Evolutionary conservation across 2,113 vertebrate species (phyloP).

Genomic region (Acrocephalus arundinaceus): DNA sequence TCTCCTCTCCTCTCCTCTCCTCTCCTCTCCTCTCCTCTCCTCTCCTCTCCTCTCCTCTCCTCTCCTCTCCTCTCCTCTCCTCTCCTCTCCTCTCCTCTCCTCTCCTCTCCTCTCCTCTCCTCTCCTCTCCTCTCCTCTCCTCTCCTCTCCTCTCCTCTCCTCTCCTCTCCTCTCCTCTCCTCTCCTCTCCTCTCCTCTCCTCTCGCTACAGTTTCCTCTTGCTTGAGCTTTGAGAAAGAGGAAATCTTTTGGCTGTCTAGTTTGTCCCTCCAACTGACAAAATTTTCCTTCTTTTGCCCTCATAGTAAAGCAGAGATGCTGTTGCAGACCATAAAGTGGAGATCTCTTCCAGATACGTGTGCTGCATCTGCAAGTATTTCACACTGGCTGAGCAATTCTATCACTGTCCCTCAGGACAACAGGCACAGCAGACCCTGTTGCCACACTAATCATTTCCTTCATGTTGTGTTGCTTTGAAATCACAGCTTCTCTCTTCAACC

Average conservation of each 20-base stretch:
- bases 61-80: neutral
- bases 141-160: neutral
- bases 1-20: neutral
- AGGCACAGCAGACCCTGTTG: neutral
- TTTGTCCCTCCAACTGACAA: neutral
- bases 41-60: too few species aligned
- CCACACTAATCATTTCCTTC: neutral
- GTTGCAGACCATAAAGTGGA: neutral
- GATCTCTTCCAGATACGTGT: neutral
- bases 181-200: too few species aligned
- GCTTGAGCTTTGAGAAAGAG: neutral
- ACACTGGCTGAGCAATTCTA: fast-evolving
- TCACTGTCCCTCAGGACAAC: neutral
- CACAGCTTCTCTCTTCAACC: neutral
- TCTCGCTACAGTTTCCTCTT: neutral
- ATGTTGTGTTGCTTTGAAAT: neutral
- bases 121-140: too few species aligned
- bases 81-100: neutral
- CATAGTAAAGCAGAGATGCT: neutral
- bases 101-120: too few species aligned
- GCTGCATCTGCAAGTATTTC: neutral
- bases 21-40: neutral
- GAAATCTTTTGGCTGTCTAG: neutral
- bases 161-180: neutral
- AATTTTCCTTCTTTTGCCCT: neutral